phyloP scores from a whole-genome alignment of 2,113 vertebrate genomes.

The Brachionichthys hirsutus region DNA sequence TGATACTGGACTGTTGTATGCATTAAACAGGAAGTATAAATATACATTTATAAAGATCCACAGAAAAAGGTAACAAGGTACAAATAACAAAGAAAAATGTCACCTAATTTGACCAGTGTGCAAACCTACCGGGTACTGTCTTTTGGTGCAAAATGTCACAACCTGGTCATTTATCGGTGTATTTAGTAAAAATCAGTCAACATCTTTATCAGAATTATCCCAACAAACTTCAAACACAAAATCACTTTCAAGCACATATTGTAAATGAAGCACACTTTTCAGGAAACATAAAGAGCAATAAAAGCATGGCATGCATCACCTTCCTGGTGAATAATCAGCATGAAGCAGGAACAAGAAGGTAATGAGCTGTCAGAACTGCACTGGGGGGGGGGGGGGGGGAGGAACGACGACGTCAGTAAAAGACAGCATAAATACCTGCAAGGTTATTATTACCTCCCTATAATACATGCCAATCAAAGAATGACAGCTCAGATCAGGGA shows the following conservation, averaged over 20 bases:
- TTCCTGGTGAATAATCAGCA: slow-evolving; percentile 38
- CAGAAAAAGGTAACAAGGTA: too few species aligned
- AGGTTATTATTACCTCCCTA: slow-evolving; percentile 45
- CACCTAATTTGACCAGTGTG: too few species aligned
- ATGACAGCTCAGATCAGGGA: slow-evolving; percentile 33
- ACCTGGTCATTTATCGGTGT: too few species aligned
- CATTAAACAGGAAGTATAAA: too few species aligned
- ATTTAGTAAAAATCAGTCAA: too few species aligned
- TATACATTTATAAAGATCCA: too few species aligned
- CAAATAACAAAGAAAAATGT: too few species aligned
- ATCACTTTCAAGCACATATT: background rate
- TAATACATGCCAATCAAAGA: slow-evolving; percentile 47
- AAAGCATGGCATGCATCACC: background rate
- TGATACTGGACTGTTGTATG: too few species aligned
- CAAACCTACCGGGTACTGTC: too few species aligned
- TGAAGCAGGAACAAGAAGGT: slow-evolving; percentile 34
- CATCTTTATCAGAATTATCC: background rate
- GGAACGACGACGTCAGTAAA: slow-evolving; percentile 39
- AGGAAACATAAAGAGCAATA: background rate
- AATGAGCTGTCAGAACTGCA: slow-evolving; percentile 43
- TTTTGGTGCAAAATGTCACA: background rate
- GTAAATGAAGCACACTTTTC: slow-evolving; percentile 1
- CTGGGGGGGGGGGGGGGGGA: too few species aligned
- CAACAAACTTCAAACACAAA: background rate
- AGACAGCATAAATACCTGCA: slow-evolving; percentile 33